Base-by-base conservation (phyloP, 1,140 invertebrate genomes). In the Zaprionus lachaisei region DNA sequence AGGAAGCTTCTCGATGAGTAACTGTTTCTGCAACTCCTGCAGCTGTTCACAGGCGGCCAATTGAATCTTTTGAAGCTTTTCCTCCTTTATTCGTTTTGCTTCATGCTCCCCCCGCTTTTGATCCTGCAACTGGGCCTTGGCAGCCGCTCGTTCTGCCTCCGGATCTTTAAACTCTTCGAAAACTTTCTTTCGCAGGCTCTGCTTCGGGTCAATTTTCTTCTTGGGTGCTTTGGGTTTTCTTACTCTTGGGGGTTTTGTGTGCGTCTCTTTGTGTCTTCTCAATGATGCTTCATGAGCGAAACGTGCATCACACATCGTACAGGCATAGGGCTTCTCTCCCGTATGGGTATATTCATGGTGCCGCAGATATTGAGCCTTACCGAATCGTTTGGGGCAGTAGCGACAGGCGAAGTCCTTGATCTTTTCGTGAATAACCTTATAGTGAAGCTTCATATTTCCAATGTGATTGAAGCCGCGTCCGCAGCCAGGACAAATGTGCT, bases 271-370 rank as follows among this genome's bases (percentile, higher is more conserved):
- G 38, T 92, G 92, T 20, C 79, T 91, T 22, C 90, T 89, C 1
- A 92, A 60, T 6, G 89, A 90, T 26, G 83, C 79, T 41, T 79
- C 77, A 60, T 92, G 91, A 6, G 89, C 83, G 72, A 92, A 92
- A 31, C 85, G 77, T 31, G 81, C 91, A n/a, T 83, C 87, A 64
- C 91, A 92, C 3, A 82, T 63, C 47, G 77, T 82, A 26, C 91
- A 92, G 24, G 74, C 79, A 58, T 84, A 91, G 0, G 91, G 91
- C 44, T 85, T 92, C 44, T 92, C 91, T 1, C 95, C 95, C 54
- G 92, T 92, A 38, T 92, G 92, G 5, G 81, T 92, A 62, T 90
- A 92, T 56, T 92, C 90, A 63, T 92, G 92, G 64, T 92, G 90
- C 7, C 89, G 91, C 1, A 92, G 64, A 15, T 91, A 91, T 67